Base-by-base conservation (phyloP, 2,888 invertebrate species). In the Reticulitermes lucifugus region DNA sequence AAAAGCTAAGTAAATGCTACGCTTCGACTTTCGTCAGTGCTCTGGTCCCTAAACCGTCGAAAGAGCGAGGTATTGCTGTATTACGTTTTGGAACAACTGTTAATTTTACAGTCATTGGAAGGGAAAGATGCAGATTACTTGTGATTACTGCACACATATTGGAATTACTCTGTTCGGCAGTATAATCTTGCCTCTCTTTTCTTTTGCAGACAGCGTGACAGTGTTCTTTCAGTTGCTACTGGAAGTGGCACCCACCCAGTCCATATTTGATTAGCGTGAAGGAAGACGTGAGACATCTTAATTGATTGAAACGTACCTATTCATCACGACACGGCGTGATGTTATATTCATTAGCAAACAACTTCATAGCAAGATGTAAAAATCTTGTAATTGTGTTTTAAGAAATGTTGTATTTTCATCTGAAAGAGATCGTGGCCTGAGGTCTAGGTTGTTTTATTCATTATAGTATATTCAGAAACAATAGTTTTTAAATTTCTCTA, bases 171-270 rank as follows among this genome's bases (percentile, higher is more conserved):
- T 51, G 25, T 35, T 35, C 35, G 46, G n/a, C 25, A 21, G 25
- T 18, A 70, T 43, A 18, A 43, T 7, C 12, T 22, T 77, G 77
- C 4, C 21, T 14, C 71, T 71, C 71, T 71, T 14, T 55, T 55
- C 18, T 18, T 87, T 93, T 93, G 41, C 94, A 98, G 98, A 96
- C 92, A 96, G 96, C 91, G 94, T 97, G 88, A 98, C 97, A 88
- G 95, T 96, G 89, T 97, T 97, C 92, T 94, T 97, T 90, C 98
- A 98, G 93, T 95, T 97, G 93, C 93, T 96, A 90, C 93, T 98
- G 90, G 97, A 98, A 91, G 97, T 98, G 90, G 97, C 97, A 89
- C 97, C 98, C 89, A 97, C 97, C 86, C 95, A 96, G 88, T 94
- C 95, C 87, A 95, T 94, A 92, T 94, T 94, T 90, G 94, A 94